A percentile compares a stretch with the other conserved stretches of the same genome.
These are phyloP conservation scores for Thinocorus orbignyianus DNA, from an alignment of 2,113 vertebrate genomes.

Conservation along the genomic window DNA sequence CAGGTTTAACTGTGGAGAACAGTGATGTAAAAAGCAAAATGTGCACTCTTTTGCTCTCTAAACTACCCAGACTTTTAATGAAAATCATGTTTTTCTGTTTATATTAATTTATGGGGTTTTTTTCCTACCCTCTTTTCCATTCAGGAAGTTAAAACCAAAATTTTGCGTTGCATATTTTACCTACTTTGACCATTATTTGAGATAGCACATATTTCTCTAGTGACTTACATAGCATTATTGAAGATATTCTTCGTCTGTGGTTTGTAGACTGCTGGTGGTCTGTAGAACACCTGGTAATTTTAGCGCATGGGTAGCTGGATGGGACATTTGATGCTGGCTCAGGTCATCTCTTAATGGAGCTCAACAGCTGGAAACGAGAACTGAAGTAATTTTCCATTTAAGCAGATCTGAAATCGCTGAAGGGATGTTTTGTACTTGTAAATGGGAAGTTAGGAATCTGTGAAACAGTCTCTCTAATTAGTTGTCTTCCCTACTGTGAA, in stretches of 20 bases:
- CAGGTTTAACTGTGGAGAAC: background rate
- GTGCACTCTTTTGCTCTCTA: background rate
- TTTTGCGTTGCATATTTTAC: background rate
- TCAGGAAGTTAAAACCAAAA: background rate
- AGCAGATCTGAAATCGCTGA: conserved; percentile 2
- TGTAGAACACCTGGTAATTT: conserved; percentile 5
- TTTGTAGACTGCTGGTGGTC: conserved; percentile 19
- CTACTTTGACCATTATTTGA: background rate
- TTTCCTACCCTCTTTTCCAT: background rate
- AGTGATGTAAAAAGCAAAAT: background rate
- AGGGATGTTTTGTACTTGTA: background rate
- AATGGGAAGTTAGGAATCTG: background rate
- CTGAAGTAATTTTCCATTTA: conserved; percentile 35
- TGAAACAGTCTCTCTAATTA: background rate
- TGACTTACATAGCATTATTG: background rate
- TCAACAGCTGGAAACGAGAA: conserved; percentile 30
- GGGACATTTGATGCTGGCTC: conserved; percentile 13
- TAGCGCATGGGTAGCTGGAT: background rate
- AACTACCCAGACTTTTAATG: background rate
- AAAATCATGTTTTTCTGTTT: background rate
- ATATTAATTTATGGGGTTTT: background rate
- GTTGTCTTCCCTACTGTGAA: background rate
- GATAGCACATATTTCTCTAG: background rate
- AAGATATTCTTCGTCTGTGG: background rate
- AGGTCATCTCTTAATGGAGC: background rate